Evolutionary conservation across 2,888 invertebrate genomes (phyloP).

Genomic region (Conistra vaccinii): DNA sequence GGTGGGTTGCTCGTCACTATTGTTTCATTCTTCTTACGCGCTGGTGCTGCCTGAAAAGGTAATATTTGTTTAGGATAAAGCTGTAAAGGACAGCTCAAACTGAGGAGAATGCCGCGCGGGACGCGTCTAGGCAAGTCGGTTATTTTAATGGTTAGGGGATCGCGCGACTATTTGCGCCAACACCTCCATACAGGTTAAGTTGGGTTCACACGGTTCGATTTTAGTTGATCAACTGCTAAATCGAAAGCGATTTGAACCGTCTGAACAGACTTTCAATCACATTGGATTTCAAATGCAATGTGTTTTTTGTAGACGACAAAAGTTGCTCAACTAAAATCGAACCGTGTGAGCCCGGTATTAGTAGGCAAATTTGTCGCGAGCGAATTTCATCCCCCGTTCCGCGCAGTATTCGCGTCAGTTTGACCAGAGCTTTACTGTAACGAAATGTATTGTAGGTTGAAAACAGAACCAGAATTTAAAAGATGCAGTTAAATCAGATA

Average conservation of each 20-base stretch:
- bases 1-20: conserved; percentile 68
- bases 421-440: neutral
- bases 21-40: conserved; percentile 68
- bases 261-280: too few species aligned
- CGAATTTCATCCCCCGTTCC: neutral
- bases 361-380: neutral
- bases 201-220: too few species aligned
- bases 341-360: too few species aligned
- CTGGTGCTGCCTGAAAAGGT: conserved; percentile 70
- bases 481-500: too few species aligned
- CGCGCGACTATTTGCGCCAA: neutral
- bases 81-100: neutral
- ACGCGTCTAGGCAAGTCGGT: neutral
- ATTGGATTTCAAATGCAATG: too few species aligned
- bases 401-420: neutral
- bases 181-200: too few species aligned
- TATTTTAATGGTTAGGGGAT: neutral
- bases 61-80: neutral
- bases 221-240: too few species aligned
- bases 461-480: neutral
- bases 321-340: too few species aligned
- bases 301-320: too few species aligned
- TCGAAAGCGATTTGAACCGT: too few species aligned
- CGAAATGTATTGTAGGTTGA: neutral
- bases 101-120: neutral